Evolutionary conservation across 2,113 vertebrate genomes (phyloP).

Genomic region (Eonycteris spelaea): DNA sequence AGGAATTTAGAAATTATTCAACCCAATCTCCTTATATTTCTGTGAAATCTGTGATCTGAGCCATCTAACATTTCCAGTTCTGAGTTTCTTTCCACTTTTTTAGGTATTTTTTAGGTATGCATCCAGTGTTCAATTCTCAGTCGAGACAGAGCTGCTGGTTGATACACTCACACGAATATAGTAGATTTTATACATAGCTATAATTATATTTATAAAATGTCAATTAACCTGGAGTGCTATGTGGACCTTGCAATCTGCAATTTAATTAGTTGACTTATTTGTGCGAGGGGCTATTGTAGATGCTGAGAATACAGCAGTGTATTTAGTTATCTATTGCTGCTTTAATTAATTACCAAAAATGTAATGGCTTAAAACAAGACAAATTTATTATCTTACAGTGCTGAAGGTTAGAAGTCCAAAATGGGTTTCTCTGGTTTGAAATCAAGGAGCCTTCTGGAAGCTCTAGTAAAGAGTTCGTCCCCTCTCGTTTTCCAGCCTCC

Average conservation of each 20-base stretch:
- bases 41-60: not conserved
- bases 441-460: not conserved
- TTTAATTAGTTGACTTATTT: not conserved
- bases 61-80: not conserved
- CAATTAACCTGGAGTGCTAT: not conserved
- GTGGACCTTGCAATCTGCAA: not conserved
- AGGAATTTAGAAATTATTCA: not conserved
- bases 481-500: accelerated
- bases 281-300: not conserved
- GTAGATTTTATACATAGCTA: not conserved
- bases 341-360: not conserved
- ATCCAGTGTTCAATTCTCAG: not conserved
- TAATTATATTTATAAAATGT: not conserved
- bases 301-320: not conserved
- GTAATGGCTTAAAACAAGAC: not conserved
- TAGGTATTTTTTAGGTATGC: not conserved
- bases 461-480: not conserved
- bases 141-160: not conserved
- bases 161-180: not conserved
- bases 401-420: not conserved
- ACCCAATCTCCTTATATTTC: not conserved
- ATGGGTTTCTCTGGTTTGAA: not conserved
- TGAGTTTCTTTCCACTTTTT: not conserved
- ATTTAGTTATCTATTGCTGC: not conserved
- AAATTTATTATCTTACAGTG: not conserved